Percentiles rank a stretch among this genome's conserved stretches.
Evolutionary conservation across 2,113 vertebrate species (phyloP).

Genomic region (Pao palembangensis): DNA sequence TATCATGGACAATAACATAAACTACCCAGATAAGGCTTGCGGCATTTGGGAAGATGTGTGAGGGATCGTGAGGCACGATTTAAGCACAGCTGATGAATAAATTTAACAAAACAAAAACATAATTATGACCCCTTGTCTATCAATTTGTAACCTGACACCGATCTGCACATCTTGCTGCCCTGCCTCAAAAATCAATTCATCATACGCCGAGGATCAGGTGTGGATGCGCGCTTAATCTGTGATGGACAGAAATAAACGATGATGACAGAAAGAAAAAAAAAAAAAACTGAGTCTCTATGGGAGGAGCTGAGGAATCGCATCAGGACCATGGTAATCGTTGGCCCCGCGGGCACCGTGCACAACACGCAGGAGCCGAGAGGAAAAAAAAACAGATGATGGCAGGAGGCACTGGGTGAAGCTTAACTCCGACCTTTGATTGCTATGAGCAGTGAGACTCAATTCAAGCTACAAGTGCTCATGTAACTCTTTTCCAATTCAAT

Average conservation of each 20-base stretch:
- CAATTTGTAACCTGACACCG: conserved; percentile 14
- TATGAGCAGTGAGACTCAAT: conserved; percentile 29
- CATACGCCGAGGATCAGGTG: conserved; percentile 16
- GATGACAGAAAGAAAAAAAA: background rate
- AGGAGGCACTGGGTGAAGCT: conserved; percentile 17
- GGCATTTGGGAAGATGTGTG: conserved; percentile 4
- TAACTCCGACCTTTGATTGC: conserved; percentile 55
- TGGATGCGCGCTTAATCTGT: conserved; percentile 6
- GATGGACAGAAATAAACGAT: conserved; percentile 25
- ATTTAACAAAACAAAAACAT: conserved; percentile 6
- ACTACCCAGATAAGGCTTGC: background rate
- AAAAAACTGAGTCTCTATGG: conserved; percentile 28
- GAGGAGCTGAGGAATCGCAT: conserved; percentile 51
- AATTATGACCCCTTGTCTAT: conserved; percentile 3
- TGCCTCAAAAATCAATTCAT: conserved; percentile 26
- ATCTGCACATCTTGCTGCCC: conserved; percentile 8
- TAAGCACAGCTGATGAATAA: conserved; percentile 3
- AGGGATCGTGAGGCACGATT: background rate
- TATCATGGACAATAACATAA: conserved; percentile 33
- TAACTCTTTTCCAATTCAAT: background rate
- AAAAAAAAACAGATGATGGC: conserved; percentile 12
- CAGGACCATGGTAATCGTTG: conserved; percentile 44
- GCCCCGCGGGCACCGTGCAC: conserved; percentile 38
- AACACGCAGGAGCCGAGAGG: conserved; percentile 36
- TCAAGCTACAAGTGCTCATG: conserved; percentile 7